Evolutionary conservation across 2,113 vertebrate species (phyloP).

Genomic region (Psittacula cyanocephala): DNA sequence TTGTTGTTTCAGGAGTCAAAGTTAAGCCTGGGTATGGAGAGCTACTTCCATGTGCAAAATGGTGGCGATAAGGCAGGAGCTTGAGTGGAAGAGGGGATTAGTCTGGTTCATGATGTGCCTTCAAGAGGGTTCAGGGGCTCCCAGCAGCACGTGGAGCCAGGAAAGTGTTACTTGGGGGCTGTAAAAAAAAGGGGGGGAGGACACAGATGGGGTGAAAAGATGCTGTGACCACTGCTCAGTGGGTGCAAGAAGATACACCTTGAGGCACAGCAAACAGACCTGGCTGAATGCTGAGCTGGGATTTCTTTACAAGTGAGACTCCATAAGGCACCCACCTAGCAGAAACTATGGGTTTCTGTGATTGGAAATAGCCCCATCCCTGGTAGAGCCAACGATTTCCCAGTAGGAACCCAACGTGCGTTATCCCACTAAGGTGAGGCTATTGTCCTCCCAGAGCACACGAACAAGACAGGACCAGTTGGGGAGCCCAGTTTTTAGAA

Average conservation of each 20-base stretch:
- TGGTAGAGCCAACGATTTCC: neutral
- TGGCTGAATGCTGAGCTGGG: neutral
- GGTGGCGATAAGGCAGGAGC: fast-evolving
- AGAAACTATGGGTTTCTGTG: neutral
- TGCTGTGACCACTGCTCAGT: neutral
- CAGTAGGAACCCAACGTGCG: fast-evolving
- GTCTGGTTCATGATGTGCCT: fast-evolving
- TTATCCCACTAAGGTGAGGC: neutral
- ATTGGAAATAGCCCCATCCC: neutral
- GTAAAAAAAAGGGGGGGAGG: neutral
- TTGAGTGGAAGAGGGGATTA: neutral
- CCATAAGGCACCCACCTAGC: neutral
- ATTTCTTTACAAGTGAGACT: neutral
- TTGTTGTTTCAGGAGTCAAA: neutral
- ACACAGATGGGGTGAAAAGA: neutral
- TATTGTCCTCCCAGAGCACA: neutral
- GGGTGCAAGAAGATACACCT: neutral
- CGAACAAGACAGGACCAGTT: neutral
- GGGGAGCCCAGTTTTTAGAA: neutral
- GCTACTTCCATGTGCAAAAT: neutral
- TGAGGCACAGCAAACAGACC: fast-evolving
- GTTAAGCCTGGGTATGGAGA: neutral
- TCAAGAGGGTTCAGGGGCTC: neutral
- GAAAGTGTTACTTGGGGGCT: neutral
- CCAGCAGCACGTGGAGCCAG: neutral